These are phyloP conservation scores for Ephialtes manifestator DNA, from an alignment of 2,888 invertebrate genomes.

Conservation along the genomic window DNA sequence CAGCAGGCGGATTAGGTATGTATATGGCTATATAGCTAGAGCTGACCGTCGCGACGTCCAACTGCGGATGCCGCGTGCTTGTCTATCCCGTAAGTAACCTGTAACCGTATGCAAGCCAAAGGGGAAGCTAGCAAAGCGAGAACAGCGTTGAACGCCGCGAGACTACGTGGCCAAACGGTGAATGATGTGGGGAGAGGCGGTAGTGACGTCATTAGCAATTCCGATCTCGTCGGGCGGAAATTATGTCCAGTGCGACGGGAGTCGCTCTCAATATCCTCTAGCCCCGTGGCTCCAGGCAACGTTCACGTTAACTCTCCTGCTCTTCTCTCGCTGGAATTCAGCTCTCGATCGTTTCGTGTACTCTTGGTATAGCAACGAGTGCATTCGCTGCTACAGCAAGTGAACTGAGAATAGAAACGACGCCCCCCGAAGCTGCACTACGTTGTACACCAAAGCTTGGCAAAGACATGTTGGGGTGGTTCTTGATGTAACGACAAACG, in stretches of 20 bases:
- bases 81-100: slow-evolving; percentile 76
- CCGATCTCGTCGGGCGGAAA: slow-evolving; percentile 86
- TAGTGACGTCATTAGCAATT: slow-evolving; percentile 86
- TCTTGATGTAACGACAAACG: slow-evolving; percentile 56
- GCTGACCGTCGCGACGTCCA: slow-evolving; percentile 56
- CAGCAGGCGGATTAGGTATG: slow-evolving; percentile 17
- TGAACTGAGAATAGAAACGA: slow-evolving; percentile 27
- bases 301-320: slow-evolving; percentile 69
- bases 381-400: slow-evolving; percentile 1
- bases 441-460: slow-evolving; percentile 39
- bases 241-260: slow-evolving; percentile 85
- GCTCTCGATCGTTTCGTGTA: slow-evolving; percentile 50
- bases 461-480: slow-evolving; percentile 61
- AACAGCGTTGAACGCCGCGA: slow-evolving; percentile 35
- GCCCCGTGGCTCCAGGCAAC: slow-evolving; percentile 58
- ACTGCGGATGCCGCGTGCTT: slow-evolving; percentile 58
- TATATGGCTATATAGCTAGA: slow-evolving; percentile 22
- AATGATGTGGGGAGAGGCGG: slow-evolving; percentile 83
- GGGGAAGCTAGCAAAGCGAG: slow-evolving; percentile 50
- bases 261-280: slow-evolving; percentile 85
- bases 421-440: slow-evolving; percentile 47
- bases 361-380: neutral
- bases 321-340: slow-evolving; percentile 66
- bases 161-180: slow-evolving; percentile 76
- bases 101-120: slow-evolving; percentile 67